Evolutionary conservation across 2,888 invertebrate genomes (phyloP), one percentile per base, ranked within the genome.

Genomic region (Meghimatium bilineatum): DNA sequence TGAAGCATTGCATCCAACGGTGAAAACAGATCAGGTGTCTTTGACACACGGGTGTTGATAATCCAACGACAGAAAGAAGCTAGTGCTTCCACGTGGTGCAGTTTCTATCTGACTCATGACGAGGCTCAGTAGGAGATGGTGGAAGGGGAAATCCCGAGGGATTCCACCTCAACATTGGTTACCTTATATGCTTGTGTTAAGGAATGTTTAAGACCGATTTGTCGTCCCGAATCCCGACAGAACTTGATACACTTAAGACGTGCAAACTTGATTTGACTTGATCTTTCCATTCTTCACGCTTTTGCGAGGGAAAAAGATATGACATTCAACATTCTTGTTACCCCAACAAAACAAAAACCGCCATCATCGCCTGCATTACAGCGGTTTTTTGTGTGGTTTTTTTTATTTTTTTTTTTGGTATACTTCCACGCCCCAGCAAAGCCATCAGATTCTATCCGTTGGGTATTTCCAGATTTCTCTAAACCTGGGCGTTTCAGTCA

Each of bases 231-330:
- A 77, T 77, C 38, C 34, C 6, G 17, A 56, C 66, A 26, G 29
- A 77, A 77, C 36, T 66, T 60, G 77, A 77, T 66, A 77, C 44
- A 77, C 77, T 77, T 77, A 52, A 36, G 76, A 34, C 66, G n/a
- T 14, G 17, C n/a, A 14, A 29, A 63, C 63, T 36, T 23, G 38
- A 34, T 34, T 17, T 77, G 63, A 66, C 63, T 66, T 38, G 44
- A 77, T 38, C 60, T 29, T n/a, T n/a, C 29, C 77, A 66, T 77
- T 63, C 38, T 77, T 66, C 26, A 12, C 72, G 5, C 5, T 8
- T 12, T 38, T 26, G 10, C 38, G 2, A 20, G 29, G 49, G 44
- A 49, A 17, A 17, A 29, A 49, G 29, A n/a, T 44, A 29, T 6
- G 44, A 49, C 32, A 66, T 32, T 32, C 32, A 66, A 66, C 66